Percentiles rank a stretch among this genome's conserved stretches.
Conservation (phyloP, 2,113 vertebrate species). For the Austrofundulus limnaeus region DNA sequence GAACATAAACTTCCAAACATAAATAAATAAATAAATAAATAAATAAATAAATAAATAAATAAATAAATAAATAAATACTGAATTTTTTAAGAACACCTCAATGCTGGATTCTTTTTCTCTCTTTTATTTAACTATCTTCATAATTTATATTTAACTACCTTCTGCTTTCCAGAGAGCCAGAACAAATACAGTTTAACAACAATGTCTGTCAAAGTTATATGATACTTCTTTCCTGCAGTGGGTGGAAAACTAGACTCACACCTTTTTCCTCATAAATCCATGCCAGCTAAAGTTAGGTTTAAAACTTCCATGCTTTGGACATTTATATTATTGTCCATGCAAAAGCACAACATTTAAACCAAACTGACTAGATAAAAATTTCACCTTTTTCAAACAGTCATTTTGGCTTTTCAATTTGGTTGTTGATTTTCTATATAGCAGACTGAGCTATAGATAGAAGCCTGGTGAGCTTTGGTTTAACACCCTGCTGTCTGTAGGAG, state of each 20-base stretch:
- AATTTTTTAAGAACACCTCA: conserved; percentile 19
- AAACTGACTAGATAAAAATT: conserved; percentile 34
- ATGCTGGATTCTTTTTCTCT: conserved; percentile 54
- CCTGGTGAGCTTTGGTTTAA: conserved; percentile 79
- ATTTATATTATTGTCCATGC: conserved; percentile 48
- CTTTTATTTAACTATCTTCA: not conserved
- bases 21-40: no score
- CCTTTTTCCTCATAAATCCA: conserved; percentile 82
- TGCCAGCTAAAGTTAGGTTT: conserved; percentile 74
- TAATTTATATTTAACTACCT: conserved; percentile 58
- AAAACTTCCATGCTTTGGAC: conserved; percentile 69
- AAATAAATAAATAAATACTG: no score
- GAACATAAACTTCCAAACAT: not conserved
- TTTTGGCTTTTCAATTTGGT: conserved; percentile 71
- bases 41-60: no score
- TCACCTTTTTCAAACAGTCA: conserved; percentile 40
- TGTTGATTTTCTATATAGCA: conserved; percentile 78
- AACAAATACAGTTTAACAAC: conserved; percentile 75
- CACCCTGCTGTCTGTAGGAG: conserved; percentile 89
- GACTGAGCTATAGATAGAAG: conserved; percentile 34
- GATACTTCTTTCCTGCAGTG: conserved; percentile 75
- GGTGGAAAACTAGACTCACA: conserved; percentile 84
- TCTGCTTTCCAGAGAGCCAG: conserved; percentile 68
- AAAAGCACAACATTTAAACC: conserved; percentile 71
- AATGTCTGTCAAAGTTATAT: conserved; percentile 75